Base-by-base conservation (phyloP, 2,797 vertebrate species). In the Heteromormyrus szaboi region DNA sequence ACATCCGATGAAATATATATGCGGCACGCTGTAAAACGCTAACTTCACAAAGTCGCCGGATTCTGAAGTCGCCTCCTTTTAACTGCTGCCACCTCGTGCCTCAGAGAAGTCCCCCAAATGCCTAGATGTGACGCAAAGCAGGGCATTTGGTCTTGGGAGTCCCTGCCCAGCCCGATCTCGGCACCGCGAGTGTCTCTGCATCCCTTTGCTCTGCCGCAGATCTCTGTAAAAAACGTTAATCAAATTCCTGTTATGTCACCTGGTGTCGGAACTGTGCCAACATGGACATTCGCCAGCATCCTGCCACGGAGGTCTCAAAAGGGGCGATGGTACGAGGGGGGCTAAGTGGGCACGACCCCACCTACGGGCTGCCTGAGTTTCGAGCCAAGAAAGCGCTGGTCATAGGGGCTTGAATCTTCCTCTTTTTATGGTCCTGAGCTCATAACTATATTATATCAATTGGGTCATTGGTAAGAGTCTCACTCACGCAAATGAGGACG, bases 1-100 rank as follows among this genome's bases (percentile, higher is more conserved):
- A 83, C 87, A 90, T 88, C 79, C 90, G 89, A 89, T 92, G 56
- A 91, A 90, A 90, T 91, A 89, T 92, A 91, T 90, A 91, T 89
- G 88, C 87, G 65, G 46, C 68, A 48, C 72, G 89, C 81, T 79
- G 29, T 46, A 81, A 37, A 44, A 56, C 76, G 89, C 53, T 44
- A 59, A 54, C 53, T 48, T 89, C 76, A 90, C 51, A 89, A 89
- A 68, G 85, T 19, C 41, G 2, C 84, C 84, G 50, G 86, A 87
- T 37, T 86, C 89, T 81, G 76, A 89, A 90, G 87, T 48, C 53
- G 50, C 33, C 59, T 90, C 85, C 33, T 89, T 89, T 90, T 89
- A 84, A 90, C 65, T 41, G 83, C 41, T 9, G 48, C 65, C 54
- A 17, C 88, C 88, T 90, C 12, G n/a, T 44, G 76, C 87, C 87